Base-by-base conservation (phyloP, 2,113 vertebrate species). In the Lethenteron reissneri region DNA sequence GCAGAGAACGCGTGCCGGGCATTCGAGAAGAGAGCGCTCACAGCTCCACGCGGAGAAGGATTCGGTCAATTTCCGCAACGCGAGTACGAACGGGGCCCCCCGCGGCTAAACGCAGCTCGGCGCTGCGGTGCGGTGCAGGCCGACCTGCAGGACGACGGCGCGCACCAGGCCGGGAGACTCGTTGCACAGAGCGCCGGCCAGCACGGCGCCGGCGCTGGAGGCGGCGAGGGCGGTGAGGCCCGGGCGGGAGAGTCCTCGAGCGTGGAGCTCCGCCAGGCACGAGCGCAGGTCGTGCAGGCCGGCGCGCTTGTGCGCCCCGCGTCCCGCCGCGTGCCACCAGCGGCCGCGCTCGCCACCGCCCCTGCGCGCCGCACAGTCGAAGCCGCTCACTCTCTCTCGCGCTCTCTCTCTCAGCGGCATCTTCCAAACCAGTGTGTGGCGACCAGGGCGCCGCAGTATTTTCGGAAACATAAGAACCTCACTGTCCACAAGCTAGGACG, bases 281-380 rank as follows among this genome's bases (percentile, higher is more conserved):
- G 88, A 85, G 72, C 79, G 74, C 57, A 97, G 84, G 76, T 99
- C 94, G 15, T 88, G 81, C 73, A 90, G 81, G 41, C 88, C 87
- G 72, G 81, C 86, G 71, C 75, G 78, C 78, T 97, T 97, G 74
- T 84, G 84, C 41, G 79, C 79, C 72, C 85, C 78, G 56, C 85
- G 76, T 69, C 86, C 89, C 69, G 82, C 84, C 73, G 78, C 79
- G 57, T 95, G 89, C 94, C 94, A 97, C 13, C 78, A 74, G 58
- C 88, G 83, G 72, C 92, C 92, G 13, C 82, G 75, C 78, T 97
- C 92, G 72, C 89, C 90, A 77, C 94, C 94, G 72, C 92, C 94
- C 78, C 94, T 97, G 79, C 57, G 79, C 80, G 76, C 70, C 73
- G 74, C 21, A 71, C 73, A 56, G 60, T 62, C 75, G 73, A 57